These are phyloP conservation scores for Limosa lapponica DNA, from an alignment of 2,797 vertebrate genomes.

Conservation along the genomic window DNA sequence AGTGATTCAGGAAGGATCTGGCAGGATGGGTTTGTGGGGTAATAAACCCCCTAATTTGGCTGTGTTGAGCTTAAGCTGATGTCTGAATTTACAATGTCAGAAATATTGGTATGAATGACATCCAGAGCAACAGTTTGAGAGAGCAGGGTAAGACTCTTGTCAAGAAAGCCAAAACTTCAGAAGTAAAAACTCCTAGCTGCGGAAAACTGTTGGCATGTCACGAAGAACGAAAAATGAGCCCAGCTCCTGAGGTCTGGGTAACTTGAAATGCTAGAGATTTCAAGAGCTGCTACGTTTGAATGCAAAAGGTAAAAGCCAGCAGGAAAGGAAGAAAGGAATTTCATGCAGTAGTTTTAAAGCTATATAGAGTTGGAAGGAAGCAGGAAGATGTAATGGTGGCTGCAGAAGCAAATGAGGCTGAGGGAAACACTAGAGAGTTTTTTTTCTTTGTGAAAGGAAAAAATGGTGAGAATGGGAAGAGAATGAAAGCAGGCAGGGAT, in stretches of 20 bases:
- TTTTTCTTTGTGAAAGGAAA: not conserved
- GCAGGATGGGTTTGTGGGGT: not conserved
- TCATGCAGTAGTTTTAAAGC: not conserved
- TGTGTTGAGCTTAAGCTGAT: not conserved
- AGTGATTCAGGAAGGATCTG: not conserved
- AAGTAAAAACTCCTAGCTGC: not conserved
- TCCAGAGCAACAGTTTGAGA: not conserved
- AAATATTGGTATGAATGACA: not conserved
- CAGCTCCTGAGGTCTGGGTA: not conserved
- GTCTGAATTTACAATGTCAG: not conserved
- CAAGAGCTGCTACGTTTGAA: not conserved
- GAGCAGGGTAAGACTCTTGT: not conserved
- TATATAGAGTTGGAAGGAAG: not conserved
- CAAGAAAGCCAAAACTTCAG: not conserved
- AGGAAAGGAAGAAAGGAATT: not conserved
- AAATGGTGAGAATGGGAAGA: not conserved
- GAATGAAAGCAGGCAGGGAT: not conserved
- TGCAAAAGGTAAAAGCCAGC: not conserved
- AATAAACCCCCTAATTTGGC: not conserved
- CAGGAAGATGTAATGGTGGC: not conserved
- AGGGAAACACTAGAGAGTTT: not conserved
- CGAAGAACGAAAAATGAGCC: not conserved
- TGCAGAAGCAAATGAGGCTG: not conserved
- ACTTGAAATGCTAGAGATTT: not conserved
- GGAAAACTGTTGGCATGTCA: not conserved